These are phyloP conservation scores for Leptinotarsa lineolata DNA, from an alignment of 1,140 invertebrate species.

Conservation along the genomic window DNA sequence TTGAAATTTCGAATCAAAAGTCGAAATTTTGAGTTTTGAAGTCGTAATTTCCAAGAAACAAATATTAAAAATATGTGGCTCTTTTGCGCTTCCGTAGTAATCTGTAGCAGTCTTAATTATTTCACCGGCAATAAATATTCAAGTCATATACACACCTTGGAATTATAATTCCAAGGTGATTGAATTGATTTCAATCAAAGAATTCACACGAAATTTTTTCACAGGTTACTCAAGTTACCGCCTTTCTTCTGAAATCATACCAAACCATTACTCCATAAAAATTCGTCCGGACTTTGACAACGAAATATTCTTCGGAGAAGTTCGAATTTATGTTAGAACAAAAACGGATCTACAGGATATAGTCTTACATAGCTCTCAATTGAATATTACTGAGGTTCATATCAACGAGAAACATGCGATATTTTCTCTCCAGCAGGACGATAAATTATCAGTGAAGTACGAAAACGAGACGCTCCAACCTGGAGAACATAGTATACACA, in stretches of 20 bases:
- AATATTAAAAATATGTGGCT: too few relatives aligned
- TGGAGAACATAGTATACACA: constrained; percentile 25
- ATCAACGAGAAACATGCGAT: constrained; percentile 20
- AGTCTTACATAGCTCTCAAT: constrained; percentile 17
- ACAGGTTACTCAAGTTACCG: constrained; percentile 11
- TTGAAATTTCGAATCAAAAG: too few relatives aligned
- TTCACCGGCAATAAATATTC: too few relatives aligned
- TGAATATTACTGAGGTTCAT: constrained; percentile 25
- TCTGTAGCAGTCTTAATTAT: too few relatives aligned
- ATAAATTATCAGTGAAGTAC: constrained; percentile 25
- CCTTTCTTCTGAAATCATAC: constrained; percentile 23
- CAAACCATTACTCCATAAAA: constrained; percentile 30
- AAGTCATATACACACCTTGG: too few relatives aligned
- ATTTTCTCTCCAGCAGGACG: constrained; percentile 1
- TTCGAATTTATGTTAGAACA: constrained; percentile 25
- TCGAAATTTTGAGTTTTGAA: too few relatives aligned
- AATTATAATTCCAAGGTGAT: too few relatives aligned
- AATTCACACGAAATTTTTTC: too few relatives aligned
- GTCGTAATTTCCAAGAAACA: too few relatives aligned
- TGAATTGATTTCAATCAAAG: too few relatives aligned
- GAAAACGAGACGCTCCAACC: constrained; percentile 24
- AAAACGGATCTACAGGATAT: constrained; percentile 11
- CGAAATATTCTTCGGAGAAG: constrained; percentile 33
- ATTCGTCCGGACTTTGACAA: constrained; percentile 34
- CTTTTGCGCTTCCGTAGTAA: too few relatives aligned